Evolutionary conservation across 2,113 vertebrate genomes (phyloP).

Genomic region (Gymnobelideus leadbeateri): DNA sequence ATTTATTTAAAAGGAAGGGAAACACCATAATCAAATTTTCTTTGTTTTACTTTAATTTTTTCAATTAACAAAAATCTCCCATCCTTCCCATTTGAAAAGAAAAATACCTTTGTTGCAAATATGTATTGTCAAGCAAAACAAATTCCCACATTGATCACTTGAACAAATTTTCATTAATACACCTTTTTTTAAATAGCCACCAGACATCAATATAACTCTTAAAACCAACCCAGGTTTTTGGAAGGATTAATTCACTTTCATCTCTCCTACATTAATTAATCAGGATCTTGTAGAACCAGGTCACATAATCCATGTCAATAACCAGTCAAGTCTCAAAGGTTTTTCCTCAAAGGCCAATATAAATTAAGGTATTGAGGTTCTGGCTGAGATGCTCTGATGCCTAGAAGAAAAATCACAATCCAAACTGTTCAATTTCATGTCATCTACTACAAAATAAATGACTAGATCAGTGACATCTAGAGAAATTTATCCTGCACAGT

Average conservation of each 20-base stretch:
- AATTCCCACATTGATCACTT: not conserved
- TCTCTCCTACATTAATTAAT: not conserved
- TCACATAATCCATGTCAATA: not conserved
- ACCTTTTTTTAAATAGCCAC: not conserved
- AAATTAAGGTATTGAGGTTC: not conserved
- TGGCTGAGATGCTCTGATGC: not conserved
- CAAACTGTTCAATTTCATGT: not conserved
- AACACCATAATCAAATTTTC: not conserved
- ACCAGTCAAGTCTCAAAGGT: not conserved
- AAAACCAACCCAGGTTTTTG: not conserved
- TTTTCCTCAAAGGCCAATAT: not conserved
- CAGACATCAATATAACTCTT: not conserved
- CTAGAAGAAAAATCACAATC: not conserved
- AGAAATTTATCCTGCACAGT: not conserved
- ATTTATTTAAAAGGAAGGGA: not conserved
- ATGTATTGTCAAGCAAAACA: not conserved
- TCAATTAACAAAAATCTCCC: not conserved
- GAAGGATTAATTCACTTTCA: not conserved
- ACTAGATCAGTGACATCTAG: not conserved
- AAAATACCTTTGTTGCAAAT: not conserved
- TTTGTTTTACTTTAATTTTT: not conserved
- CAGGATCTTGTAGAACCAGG: not conserved
- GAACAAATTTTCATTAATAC: not conserved
- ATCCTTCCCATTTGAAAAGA: not conserved
- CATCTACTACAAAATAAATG: not conserved